Evolutionary conservation across 2,113 vertebrate species (phyloP), one percentile per base, ranked within the genome.

Genomic region (Orthonyx spaldingii): DNA sequence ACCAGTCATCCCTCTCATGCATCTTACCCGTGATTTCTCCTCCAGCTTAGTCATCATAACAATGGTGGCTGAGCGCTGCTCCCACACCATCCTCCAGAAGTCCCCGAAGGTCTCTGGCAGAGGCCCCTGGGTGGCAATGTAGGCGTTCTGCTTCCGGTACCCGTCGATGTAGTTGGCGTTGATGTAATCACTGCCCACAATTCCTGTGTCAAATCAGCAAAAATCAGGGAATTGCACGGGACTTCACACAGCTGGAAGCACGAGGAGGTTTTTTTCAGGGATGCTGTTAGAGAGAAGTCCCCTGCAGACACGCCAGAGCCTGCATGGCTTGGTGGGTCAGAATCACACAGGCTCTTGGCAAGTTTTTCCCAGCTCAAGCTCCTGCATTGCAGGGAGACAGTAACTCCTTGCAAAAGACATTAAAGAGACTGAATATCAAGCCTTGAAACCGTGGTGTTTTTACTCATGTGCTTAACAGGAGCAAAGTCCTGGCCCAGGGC

Each of bases 11-110:
- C 70, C 61, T 84, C 93, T 74, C 41, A 23, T 14, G 16, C 84
- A 15, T 75, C 98, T 97, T 64, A 99, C 99, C 98, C 99, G 98
- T 27, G 99, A 99, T 78, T 99, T 99, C 97, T 99, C 99, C 95
- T 99, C 99, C 81, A 99, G 98, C 78, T 99, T 97, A 7, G 99
- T 99, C 99, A 99, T 99, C 99, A 99, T 99, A 72, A 99, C 99
- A 18, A 99, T 98, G 8, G 99, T 99, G 64, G 99, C 99, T 0
- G 99, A 99, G 41, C 99, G 98, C 96, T 99, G 99, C 87, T 99
- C 99, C 99, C 99, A 99, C 95, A 99, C 99, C 99, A 99, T 99
- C 81, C 99, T 98, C 99, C 99, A 99, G 94, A 99, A 99, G 97
- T 99, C 99, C 7, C 99, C 99, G 0, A 99, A 99, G 11, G 99